phyloP scores from a whole-genome alignment of 2,113 vertebrate genomes.

The Oceanodroma tethys region DNA sequence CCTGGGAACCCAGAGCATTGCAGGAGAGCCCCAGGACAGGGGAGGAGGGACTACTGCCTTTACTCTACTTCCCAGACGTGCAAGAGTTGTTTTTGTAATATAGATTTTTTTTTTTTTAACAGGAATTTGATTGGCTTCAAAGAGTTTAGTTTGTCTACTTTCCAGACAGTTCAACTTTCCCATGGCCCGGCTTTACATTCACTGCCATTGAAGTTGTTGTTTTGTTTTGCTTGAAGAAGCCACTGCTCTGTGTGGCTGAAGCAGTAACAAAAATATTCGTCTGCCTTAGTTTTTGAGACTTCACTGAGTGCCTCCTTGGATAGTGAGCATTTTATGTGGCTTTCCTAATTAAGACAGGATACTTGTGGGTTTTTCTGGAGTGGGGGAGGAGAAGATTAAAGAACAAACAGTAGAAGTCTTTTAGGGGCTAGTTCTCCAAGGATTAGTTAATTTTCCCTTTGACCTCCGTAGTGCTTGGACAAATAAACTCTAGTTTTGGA shows the following conservation, averaged over 20 bases:
- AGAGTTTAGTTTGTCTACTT: background rate
- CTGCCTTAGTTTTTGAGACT: background rate
- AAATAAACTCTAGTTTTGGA: background rate
- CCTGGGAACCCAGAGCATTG: background rate
- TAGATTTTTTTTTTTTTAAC: background rate
- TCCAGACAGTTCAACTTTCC: conserved; percentile 6
- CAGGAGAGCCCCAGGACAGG: background rate
- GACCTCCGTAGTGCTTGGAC: background rate
- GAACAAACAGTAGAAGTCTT: background rate
- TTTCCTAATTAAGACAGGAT: background rate
- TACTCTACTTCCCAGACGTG: background rate
- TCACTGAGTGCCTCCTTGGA: background rate
- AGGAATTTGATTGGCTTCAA: background rate
- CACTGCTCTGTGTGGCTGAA: background rate
- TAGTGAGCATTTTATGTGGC: background rate
- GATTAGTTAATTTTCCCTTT: background rate
- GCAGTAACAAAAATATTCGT: background rate
- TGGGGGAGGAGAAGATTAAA: background rate
- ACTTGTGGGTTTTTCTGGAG: background rate
- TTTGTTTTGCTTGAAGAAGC: background rate
- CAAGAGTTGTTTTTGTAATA: background rate
- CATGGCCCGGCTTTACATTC: background rate
- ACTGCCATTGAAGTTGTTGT: background rate
- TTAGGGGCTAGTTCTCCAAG: background rate
- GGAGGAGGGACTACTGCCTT: background rate